phyloP scores from a whole-genome alignment of 2,113 vertebrate genomes.

The Syrrhaptes paradoxus region DNA sequence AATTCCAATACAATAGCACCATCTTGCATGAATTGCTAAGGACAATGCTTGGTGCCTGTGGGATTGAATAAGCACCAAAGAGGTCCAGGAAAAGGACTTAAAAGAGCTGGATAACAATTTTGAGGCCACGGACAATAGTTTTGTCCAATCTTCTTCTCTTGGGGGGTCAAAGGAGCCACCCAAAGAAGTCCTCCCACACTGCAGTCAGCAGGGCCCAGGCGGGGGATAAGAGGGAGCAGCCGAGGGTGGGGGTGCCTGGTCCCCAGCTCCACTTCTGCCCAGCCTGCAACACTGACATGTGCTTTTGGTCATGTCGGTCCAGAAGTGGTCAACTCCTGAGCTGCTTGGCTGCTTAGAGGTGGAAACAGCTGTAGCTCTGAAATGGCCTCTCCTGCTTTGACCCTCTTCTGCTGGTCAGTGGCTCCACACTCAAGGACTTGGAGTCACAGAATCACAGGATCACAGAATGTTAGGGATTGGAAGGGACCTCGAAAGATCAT shows the following conservation, averaged over 20 bases:
- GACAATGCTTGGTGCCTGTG: background rate
- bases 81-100: background rate
- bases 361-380: background rate
- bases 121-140: background rate
- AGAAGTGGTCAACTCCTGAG: background rate
- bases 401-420: background rate
- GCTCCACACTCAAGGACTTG: background rate
- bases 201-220: background rate
- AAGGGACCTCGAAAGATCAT: too few relatives aligned
- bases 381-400: background rate
- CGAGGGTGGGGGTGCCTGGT: accelerated
- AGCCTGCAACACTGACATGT: accelerated
- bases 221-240: background rate
- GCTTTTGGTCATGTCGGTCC: background rate
- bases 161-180: background rate
- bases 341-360: background rate
- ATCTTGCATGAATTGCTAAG: constrained; percentile 21
- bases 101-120: background rate
- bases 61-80: background rate
- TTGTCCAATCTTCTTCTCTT: background rate
- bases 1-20: constrained; percentile 24
- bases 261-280: background rate
- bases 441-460: too few relatives aligned
- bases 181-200: background rate
- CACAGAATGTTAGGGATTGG: too few relatives aligned